These are phyloP conservation scores for Channa maculata DNA, from an alignment of 2,113 vertebrate species.

Conservation along the genomic window DNA sequence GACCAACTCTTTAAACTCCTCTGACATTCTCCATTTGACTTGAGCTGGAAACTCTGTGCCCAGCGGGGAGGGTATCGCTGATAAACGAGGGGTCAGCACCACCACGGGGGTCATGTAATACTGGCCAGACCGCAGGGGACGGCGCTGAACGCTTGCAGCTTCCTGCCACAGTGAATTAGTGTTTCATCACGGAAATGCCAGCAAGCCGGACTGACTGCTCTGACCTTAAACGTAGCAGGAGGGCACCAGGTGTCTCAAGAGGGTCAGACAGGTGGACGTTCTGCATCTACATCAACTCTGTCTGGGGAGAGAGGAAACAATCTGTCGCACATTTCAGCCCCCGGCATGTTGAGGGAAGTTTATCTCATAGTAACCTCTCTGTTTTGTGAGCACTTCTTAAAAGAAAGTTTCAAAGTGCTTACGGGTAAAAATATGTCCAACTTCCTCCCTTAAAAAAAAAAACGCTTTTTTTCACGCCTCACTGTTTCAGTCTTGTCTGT, in stretches of 20 bases:
- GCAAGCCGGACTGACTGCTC: accelerated
- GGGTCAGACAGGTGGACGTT: slow-evolving; percentile 26
- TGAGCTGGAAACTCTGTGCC: slow-evolving; percentile 10
- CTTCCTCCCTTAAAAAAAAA: not conserved
- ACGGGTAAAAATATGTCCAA: slow-evolving; percentile 35
- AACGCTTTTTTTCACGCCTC: slow-evolving; percentile 8
- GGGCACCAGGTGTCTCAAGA: not conserved
- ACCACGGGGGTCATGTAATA: slow-evolving; percentile 5
- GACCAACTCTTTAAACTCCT: slow-evolving; percentile 39
- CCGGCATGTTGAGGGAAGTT: not conserved
- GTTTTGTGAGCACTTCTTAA: slow-evolving; percentile 10
- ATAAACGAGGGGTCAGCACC: slow-evolving; percentile 51
- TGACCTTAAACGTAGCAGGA: slow-evolving; percentile 6
- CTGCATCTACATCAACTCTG: not conserved
- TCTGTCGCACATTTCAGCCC: not conserved
- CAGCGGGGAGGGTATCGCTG: slow-evolving; percentile 47
- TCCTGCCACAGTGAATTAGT: slow-evolving; percentile 27
- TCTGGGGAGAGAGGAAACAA: not conserved
- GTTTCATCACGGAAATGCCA: not conserved
- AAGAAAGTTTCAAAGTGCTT: slow-evolving; percentile 48
- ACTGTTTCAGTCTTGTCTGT: not conserved
- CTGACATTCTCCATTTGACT: slow-evolving; percentile 38
- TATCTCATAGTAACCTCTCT: slow-evolving; percentile 9
- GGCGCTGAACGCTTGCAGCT: not conserved
- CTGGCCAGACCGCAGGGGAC: slow-evolving; percentile 2